Conservation (phyloP, 1,140 invertebrate genomes). For the Drosophila busckii region DNA sequence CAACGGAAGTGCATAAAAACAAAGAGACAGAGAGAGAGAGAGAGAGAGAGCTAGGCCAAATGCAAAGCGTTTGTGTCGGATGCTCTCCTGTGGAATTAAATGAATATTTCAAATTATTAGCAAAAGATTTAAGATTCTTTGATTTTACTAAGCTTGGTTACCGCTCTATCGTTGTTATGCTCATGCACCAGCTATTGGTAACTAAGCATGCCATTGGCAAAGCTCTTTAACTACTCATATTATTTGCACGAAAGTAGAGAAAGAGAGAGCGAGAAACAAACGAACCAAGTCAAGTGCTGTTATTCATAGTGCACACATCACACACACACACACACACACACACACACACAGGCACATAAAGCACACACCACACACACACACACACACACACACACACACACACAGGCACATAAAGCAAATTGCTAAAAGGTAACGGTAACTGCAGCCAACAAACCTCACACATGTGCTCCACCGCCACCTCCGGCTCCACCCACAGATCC, state of each 20-base stretch:
- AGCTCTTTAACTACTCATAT: slow-evolving; percentile 64
- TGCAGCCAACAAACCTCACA: slow-evolving; percentile 37
- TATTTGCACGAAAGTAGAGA: slow-evolving; percentile 44
- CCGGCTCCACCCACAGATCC: slow-evolving; percentile 13
- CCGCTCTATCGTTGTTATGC: too few species aligned
- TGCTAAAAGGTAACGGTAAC: slow-evolving; percentile 67
- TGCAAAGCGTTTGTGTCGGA: slow-evolving; percentile 35
- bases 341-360: slow-evolving; percentile 33
- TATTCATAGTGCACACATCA: slow-evolving; percentile 59
- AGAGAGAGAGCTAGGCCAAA: slow-evolving; percentile 12
- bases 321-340: slow-evolving; percentile 15
- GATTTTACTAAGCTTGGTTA: background rate
- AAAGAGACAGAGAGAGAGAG: slow-evolving; percentile 3
- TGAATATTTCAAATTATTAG: slow-evolving; percentile 25
- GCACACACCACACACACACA: slow-evolving; percentile 33
- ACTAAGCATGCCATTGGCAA: slow-evolving; percentile 16
- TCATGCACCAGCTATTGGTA: slow-evolving; percentile 1
- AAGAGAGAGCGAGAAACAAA: slow-evolving; percentile 22
- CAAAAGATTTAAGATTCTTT: slow-evolving; percentile 5
- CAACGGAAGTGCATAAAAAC: slow-evolving; percentile 57
- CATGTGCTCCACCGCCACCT: slow-evolving; percentile 31
- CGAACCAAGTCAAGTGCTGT: slow-evolving; percentile 66
- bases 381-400: slow-evolving; percentile 13
- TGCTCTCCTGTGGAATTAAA: slow-evolving; percentile 34
- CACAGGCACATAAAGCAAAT: slow-evolving; percentile 57